Conservation (phyloP, 2,113 vertebrate species). For the Notarius quadriscutis region DNA sequence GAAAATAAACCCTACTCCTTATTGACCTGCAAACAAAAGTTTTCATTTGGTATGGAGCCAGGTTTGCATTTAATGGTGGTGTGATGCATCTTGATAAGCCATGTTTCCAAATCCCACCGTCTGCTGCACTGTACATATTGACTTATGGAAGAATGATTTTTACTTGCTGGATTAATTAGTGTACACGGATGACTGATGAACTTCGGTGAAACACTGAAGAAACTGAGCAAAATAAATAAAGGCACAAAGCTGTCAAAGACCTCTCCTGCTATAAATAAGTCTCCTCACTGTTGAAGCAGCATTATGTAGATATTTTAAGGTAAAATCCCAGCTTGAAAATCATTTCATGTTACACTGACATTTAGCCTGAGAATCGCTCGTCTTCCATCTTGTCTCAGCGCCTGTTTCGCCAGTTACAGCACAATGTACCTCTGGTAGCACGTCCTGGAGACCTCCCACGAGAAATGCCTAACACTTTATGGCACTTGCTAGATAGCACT, state of each 20-base stretch:
- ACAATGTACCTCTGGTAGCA: too few relatives aligned
- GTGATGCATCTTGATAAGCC: not conserved
- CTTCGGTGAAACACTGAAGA: not conserved
- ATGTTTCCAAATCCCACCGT: not conserved
- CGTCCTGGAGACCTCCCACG: too few relatives aligned
- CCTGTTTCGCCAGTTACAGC: too few relatives aligned
- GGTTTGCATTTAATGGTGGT: not conserved
- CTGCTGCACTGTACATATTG: not conserved
- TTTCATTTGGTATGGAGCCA: not conserved
- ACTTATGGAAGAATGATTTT: not conserved
- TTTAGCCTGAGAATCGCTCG: too few relatives aligned
- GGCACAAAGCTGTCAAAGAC: not conserved
- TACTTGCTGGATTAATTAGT: not conserved
- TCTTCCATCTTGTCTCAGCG: too few relatives aligned
- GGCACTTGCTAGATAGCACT: too few relatives aligned
- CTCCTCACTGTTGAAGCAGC: not conserved
- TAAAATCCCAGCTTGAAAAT: too few relatives aligned
- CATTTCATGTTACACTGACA: too few relatives aligned
- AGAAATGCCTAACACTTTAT: too few relatives aligned
- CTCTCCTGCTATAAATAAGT: not conserved
- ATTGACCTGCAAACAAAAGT: too few relatives aligned
- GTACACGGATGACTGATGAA: not conserved
- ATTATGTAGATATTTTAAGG: too few relatives aligned
- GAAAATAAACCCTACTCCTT: not conserved
- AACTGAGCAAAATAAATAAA: not conserved